A percentile compares a stretch with the other conserved stretches of the same genome.
These are phyloP conservation scores for Dysdera silvatica DNA, from an alignment of 1,140 invertebrate genomes.

Conservation along the genomic window DNA sequence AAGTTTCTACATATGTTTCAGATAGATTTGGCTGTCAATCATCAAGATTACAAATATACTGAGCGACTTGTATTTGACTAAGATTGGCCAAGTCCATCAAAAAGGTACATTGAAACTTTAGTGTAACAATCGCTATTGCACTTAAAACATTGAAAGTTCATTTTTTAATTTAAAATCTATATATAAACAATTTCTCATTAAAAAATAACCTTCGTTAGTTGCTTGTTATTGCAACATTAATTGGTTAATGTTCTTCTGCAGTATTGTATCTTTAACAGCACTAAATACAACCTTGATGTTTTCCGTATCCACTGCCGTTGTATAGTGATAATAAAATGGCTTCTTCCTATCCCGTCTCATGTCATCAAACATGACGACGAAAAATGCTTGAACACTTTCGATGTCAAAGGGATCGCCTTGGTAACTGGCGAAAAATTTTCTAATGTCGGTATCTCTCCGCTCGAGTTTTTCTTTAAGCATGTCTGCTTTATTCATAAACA, in stretches of 20 bases:
- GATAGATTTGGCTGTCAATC: too few relatives aligned
- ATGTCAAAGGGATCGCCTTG: slow-evolving; percentile 76
- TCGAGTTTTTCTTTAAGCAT: slow-evolving; percentile 31
- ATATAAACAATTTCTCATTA: too few relatives aligned
- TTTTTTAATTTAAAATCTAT: too few relatives aligned
- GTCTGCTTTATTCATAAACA: slow-evolving; percentile 89
- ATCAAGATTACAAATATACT: too few relatives aligned
- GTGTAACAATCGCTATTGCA: too few relatives aligned
- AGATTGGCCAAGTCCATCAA: too few relatives aligned
- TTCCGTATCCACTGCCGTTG: slow-evolving; percentile 94
- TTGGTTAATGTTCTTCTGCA: slow-evolving; percentile 84
- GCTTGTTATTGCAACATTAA: slow-evolving; percentile 75
- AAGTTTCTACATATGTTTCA: too few relatives aligned
- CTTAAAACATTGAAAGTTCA: too few relatives aligned
- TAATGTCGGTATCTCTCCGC: slow-evolving; percentile 10
- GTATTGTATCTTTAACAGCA: slow-evolving; percentile 92
- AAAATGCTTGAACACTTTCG: slow-evolving; percentile 69
- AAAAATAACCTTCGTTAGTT: too few relatives aligned
- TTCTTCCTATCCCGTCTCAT: slow-evolving; percentile 49
- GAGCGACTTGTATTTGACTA: too few relatives aligned
- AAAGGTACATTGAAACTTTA: too few relatives aligned
- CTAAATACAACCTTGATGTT: slow-evolving; percentile 97
- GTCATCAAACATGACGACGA: slow-evolving; percentile 80
- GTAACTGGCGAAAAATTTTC: slow-evolving; percentile 73
- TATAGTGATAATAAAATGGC: slow-evolving; percentile 94